Evolutionary conservation across 2,113 vertebrate species (phyloP).

Genomic region (Noturus placidus): DNA sequence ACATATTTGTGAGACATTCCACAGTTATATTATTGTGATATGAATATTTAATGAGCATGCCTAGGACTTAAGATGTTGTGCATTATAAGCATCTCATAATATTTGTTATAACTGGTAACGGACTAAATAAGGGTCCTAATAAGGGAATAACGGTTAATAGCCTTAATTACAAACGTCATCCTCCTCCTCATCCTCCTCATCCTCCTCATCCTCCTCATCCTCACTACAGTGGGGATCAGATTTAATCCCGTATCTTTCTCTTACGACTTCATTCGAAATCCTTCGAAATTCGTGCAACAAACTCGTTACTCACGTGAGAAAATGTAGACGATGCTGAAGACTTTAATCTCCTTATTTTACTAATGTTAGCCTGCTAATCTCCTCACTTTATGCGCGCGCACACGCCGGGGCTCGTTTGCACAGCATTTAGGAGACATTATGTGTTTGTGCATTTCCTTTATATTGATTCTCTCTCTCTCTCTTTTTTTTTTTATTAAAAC

Average conservation of each 20-base stretch:
- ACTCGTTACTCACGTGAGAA: not conserved
- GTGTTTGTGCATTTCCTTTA: conserved; percentile 18
- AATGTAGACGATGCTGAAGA: not conserved
- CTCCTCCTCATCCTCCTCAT: no score
- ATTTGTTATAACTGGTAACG: no score
- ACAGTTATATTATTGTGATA: not conserved
- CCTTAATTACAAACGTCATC: no score
- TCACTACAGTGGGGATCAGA: not conserved
- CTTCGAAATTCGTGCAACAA: not conserved
- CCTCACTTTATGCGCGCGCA: conserved; percentile 13
- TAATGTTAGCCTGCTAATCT: conserved; percentile 3
- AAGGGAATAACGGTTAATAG: not conserved
- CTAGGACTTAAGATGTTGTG: not conserved
- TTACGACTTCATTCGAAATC: not conserved
- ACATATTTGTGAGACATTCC: not conserved
- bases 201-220: not conserved
- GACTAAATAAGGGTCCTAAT: not conserved
- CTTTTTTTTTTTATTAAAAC: no score
- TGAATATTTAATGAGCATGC: not conserved
- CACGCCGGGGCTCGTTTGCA: not conserved
- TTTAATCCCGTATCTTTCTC: not conserved
- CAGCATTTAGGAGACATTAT: not conserved
- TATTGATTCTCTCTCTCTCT: not conserved
- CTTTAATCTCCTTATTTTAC: conserved; percentile 1
- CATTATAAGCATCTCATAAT: not conserved